These are phyloP conservation scores for Colletes latitarsis DNA, from an alignment of 1,140 invertebrate species.

Conservation along the genomic window DNA sequence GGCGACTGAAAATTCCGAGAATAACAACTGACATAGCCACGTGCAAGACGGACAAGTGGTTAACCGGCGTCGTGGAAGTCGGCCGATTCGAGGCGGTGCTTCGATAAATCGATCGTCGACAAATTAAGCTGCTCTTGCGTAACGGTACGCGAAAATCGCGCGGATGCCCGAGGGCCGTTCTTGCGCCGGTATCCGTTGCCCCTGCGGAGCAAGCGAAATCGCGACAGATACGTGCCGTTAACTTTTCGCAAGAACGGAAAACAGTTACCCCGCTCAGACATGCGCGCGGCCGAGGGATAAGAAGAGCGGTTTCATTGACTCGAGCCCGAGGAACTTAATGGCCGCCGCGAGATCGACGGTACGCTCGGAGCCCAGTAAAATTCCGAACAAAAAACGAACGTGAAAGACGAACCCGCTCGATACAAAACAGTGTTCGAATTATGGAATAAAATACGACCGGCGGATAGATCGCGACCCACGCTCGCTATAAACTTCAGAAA, in stretches of 20 bases:
- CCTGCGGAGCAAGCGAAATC: slow-evolving; percentile 55
- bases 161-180: slow-evolving; percentile 51
- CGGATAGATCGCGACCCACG: too few relatives aligned
- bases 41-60: background rate
- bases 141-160: slow-evolving; percentile 65
- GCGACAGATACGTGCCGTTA: slow-evolving; percentile 64
- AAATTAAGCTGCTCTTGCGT: slow-evolving; percentile 54
- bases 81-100: background rate
- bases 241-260: slow-evolving; percentile 77
- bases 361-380: too few relatives aligned
- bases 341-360: slow-evolving; percentile 10
- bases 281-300: slow-evolving; percentile 59
- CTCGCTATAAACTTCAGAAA: too few relatives aligned
- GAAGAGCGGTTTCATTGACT: slow-evolving; percentile 65
- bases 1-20: too few relatives aligned
- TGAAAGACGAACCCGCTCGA: too few relatives aligned
- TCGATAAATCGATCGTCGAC: slow-evolving; percentile 52
- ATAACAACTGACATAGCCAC: too few relatives aligned
- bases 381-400: too few relatives aligned
- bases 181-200: slow-evolving; percentile 29
- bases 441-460: too few relatives aligned
- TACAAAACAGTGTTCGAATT: too few relatives aligned
- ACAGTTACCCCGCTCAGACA: slow-evolving; percentile 74
- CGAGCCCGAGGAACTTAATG: slow-evolving; percentile 48
- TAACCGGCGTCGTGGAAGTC: slow-evolving; percentile 20